Base-by-base conservation (phyloP, 2,113 vertebrate species). In the Danionella cerebrum region DNA sequence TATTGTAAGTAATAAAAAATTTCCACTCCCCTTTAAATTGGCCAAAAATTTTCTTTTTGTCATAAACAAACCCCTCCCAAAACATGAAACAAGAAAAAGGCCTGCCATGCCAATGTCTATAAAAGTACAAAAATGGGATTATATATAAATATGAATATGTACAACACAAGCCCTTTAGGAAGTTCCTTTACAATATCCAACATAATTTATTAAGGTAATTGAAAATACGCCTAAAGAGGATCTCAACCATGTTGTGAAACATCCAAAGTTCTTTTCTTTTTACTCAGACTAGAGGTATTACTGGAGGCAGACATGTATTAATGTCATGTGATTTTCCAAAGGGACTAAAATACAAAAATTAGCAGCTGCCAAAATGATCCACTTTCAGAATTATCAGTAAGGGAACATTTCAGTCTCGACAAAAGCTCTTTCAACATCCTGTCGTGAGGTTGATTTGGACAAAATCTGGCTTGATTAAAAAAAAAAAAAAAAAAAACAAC, bases 81-180 rank as follows among this genome's bases (percentile, higher is more conserved):
- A 67, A 24, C 53, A 62, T 68, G 35, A 27, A 33, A 27, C 39
- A 33, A 78, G 63, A 70, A 63, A 36, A 70, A 48, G 62, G 63
- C 27, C 67, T 63, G 35, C 38, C 60, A 74, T 79, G 47, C 59
- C 33, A 50, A 57, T 71, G 67, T 18, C 45, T 67, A 73, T 78
- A 42, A 71, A 73, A 76, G 68, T 52, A 67, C 79, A 81, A 87
- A 88, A 86, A 78, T n/a, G 78, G 81, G 79, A 73, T 77, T 75
- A 83, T 74, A 82, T 84, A 87, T 84, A 85, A 84, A 85, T 81
- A 87, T 73, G 79, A 85, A 84, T 89, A 87, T 89, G 73, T 89
- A 89, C 87, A 89, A 79, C 84, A 81, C 69, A 85, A 72, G 76
- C 70, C 68, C 74, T 75, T 65, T 35, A 57, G 76, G 63, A 64